A percentile compares a stretch with the other conserved stretches of the same genome.
These are phyloP conservation scores for Sus cebifrons DNA, from an alignment of 2,797 vertebrate species.

Conservation along the genomic window DNA sequence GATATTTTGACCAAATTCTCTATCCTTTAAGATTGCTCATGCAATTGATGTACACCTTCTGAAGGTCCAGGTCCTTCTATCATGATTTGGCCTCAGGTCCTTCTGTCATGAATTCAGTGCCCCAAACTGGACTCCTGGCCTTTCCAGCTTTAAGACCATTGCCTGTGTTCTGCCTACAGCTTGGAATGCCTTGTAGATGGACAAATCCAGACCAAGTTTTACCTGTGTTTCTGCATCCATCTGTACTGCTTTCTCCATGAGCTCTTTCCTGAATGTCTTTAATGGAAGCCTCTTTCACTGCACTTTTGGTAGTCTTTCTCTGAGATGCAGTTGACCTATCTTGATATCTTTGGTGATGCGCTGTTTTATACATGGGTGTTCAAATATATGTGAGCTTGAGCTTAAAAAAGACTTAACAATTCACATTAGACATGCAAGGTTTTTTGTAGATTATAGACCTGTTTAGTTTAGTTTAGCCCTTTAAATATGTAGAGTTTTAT, in stretches of 20 bases:
- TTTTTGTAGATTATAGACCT: neutral
- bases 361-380: neutral
- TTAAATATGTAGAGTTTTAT: neutral
- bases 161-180: neutral
- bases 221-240: neutral
- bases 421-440: neutral
- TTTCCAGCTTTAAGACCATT: neutral
- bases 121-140: neutral
- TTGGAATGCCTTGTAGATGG: neutral
- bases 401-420: conserved; percentile 45
- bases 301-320: neutral
- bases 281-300: neutral
- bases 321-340: neutral
- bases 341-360: neutral
- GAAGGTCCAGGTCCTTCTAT: neutral
- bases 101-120: neutral
- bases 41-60: neutral
- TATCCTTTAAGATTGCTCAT: neutral
- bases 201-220: neutral
- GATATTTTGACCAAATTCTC: neutral
- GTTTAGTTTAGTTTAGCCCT: conserved; percentile 28
- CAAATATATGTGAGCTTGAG: neutral
- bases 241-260: neutral
- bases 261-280: neutral
- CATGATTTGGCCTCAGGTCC: neutral